phyloP scores from a whole-genome alignment of 2,113 vertebrate genomes.

The Entomyzon cyanotis region DNA sequence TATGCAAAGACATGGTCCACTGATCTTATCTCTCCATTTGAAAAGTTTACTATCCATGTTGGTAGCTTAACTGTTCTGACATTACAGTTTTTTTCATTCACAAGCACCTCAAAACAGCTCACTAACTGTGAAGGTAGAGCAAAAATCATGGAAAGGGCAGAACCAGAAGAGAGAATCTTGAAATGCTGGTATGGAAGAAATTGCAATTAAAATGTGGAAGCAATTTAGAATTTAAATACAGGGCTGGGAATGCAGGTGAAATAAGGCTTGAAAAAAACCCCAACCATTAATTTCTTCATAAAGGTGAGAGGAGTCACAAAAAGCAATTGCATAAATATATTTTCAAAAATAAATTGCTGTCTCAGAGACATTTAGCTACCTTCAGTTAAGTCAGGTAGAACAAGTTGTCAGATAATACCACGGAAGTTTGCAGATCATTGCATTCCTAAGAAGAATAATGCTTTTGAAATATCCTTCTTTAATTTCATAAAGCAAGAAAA shows the following conservation, averaged over 20 bases:
- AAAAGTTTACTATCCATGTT: not conserved
- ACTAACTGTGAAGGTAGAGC: not conserved
- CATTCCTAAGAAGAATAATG: not conserved
- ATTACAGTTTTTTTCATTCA: not conserved
- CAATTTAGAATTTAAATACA: not conserved
- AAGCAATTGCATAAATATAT: not conserved
- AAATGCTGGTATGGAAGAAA: not conserved
- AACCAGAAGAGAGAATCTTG: not conserved
- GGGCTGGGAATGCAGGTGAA: not conserved
- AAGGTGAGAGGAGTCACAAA: not conserved
- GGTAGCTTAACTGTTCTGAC: not conserved
- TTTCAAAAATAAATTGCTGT: not conserved
- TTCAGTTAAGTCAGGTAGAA: not conserved
- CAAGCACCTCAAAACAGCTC: not conserved
- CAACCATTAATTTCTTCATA: not conserved
- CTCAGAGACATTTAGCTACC: not conserved
- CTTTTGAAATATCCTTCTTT: not conserved
- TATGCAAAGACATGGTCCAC: not conserved
- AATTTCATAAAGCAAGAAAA: not conserved
- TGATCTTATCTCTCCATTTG: not conserved
- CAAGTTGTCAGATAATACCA: not conserved
- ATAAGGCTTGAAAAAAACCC: not conserved
- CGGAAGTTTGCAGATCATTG: not conserved
- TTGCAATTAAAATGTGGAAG: not conserved
- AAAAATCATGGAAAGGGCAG: not conserved